Conservation (phyloP, 2,888 invertebrate genomes). For the Oligia strigilis region DNA sequence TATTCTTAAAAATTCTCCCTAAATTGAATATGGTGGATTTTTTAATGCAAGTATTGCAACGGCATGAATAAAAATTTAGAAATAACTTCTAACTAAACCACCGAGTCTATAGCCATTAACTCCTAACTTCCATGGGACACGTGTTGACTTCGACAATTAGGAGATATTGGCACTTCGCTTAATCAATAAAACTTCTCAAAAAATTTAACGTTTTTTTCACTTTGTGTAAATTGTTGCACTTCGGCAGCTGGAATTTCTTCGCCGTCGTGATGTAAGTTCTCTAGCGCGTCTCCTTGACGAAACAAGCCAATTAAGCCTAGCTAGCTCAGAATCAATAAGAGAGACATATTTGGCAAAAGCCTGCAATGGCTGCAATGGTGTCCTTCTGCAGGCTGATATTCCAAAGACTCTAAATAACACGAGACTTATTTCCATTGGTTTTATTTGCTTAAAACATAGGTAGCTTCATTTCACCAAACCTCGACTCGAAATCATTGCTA, state of each 20-base stretch:
- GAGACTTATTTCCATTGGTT: neutral
- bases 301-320: neutral
- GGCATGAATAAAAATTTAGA: neutral
- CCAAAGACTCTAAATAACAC: neutral
- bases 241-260: neutral
- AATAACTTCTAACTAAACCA: neutral
- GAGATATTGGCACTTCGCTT: neutral
- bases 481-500: constrained; percentile 20
- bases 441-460: neutral
- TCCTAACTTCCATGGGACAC: neutral
- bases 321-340: neutral
- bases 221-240: neutral
- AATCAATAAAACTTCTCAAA: neutral
- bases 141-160: neutral
- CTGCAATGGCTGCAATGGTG: too few species aligned
- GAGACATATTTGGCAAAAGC: neutral
- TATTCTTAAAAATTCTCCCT: too few species aligned
- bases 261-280: neutral
- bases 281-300: neutral
- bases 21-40: too few species aligned
- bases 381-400: neutral
- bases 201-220: neutral
- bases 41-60: neutral
- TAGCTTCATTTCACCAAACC: constrained; percentile 10
- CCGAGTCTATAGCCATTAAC: neutral